These are phyloP conservation scores for Aphis craccivora DNA, from an alignment of 1,140 invertebrate species.

Conservation along the genomic window DNA sequence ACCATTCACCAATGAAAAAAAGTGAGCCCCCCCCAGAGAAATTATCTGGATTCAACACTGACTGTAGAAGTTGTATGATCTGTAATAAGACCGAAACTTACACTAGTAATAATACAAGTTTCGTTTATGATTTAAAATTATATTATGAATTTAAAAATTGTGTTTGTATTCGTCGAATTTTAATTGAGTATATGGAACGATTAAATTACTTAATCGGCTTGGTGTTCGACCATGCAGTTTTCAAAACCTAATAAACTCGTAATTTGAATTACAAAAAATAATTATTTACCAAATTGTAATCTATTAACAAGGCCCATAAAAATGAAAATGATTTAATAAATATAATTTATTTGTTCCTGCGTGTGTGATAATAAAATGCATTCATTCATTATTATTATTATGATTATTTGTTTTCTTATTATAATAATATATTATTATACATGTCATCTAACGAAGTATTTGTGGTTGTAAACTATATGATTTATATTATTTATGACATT, in stretches of 20 bases:
- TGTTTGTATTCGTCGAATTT: background rate
- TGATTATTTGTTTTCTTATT: background rate
- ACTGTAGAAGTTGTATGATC: background rate
- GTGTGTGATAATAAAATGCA: background rate
- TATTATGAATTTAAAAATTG: background rate
- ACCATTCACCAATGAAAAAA: too few relatives aligned
- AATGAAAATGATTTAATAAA: background rate
- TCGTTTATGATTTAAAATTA: background rate
- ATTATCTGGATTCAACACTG: too few relatives aligned
- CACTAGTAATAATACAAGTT: background rate
- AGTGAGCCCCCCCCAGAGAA: too few relatives aligned
- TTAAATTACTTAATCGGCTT: conserved; percentile 24
- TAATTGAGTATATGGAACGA: conserved; percentile 20
- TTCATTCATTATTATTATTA: background rate
- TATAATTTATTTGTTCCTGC: background rate
- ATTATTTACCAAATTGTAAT: background rate
- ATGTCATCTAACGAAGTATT: background rate
- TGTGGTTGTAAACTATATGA: background rate
- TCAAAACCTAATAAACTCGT: conserved; percentile 7
- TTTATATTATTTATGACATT: background rate
- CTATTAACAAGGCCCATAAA: background rate
- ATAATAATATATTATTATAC: background rate
- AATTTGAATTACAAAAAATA: conserved; percentile 7
- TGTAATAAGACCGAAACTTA: background rate
- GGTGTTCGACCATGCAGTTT: conserved; percentile 5